Percentiles rank a stretch among this genome's conserved stretches.
phyloP scores from a whole-genome alignment of 2,113 vertebrate species.

The Etia nguti region DNA sequence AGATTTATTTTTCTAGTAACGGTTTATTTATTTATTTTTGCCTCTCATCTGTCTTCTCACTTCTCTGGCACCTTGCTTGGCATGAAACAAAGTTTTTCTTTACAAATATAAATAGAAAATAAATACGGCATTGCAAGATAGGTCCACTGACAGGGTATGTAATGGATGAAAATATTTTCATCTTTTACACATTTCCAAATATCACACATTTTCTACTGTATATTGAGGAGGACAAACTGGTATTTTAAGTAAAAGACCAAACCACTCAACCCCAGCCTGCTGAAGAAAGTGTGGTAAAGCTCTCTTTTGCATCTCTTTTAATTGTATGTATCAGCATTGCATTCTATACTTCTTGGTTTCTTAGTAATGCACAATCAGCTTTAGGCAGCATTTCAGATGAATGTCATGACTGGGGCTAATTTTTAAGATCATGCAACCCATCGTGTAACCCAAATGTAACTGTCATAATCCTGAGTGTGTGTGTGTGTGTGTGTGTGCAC shows the following conservation, averaged over 20 bases:
- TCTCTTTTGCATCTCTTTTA: not conserved
- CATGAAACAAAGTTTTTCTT: not conserved
- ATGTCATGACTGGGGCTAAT: not conserved
- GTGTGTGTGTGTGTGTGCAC: not conserved
- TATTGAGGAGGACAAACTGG: not conserved
- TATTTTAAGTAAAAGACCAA: not conserved
- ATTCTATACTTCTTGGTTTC: not conserved
- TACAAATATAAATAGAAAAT: not conserved
- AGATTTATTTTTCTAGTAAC: fast-evolving
- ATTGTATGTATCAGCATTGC: not conserved
- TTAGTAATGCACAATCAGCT: not conserved
- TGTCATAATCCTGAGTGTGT: not conserved
- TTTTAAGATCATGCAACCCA: not conserved
- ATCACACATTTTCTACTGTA: not conserved
- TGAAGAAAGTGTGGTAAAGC: not conserved
- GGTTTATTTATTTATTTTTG: not conserved
- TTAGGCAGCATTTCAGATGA: not conserved
- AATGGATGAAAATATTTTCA: not conserved
- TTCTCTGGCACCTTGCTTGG: not conserved
- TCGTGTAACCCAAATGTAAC: not conserved
- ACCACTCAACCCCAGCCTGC: not conserved
- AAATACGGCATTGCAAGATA: not conserved
- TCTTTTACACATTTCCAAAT: not conserved
- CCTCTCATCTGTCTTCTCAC: not conserved
- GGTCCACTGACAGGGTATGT: not conserved